phyloP scores from a whole-genome alignment of 2,113 vertebrate genomes.

The Pluvialis apricaria region DNA sequence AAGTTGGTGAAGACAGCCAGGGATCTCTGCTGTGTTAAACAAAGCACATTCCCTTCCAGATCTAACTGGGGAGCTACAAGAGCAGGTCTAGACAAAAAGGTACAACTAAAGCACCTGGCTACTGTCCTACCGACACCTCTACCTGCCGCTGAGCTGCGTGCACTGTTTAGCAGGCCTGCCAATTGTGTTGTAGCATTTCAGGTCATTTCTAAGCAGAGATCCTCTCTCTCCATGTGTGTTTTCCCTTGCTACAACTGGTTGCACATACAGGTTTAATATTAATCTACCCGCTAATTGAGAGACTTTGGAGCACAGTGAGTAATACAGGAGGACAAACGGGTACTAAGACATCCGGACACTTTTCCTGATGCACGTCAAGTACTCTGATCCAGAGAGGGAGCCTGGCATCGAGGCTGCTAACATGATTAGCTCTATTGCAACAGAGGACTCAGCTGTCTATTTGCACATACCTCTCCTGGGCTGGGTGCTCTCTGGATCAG shows the following conservation, averaged over 20 bases:
- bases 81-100: neutral
- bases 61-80: neutral
- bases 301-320: neutral
- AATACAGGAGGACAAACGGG: neutral
- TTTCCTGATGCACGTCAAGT: neutral
- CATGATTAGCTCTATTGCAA: neutral
- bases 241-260: neutral
- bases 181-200: neutral
- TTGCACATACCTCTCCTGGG: constrained; percentile 52
- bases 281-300: neutral
- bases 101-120: neutral
- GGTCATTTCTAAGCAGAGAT: neutral
- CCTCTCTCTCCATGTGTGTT: neutral
- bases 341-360: neutral
- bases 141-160: neutral
- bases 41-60: neutral
- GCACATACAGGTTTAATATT: neutral
- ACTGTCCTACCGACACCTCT: neutral
- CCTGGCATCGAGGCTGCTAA: constrained; percentile 27
- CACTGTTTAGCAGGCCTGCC: neutral
- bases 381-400: constrained; percentile 61
- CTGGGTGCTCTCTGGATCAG: constrained; percentile 62
- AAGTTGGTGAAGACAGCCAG: neutral
- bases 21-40: neutral
- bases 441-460: constrained; percentile 8